phyloP scores from a whole-genome alignment of 2,113 vertebrate species.

The Oophaga pumilio region DNA sequence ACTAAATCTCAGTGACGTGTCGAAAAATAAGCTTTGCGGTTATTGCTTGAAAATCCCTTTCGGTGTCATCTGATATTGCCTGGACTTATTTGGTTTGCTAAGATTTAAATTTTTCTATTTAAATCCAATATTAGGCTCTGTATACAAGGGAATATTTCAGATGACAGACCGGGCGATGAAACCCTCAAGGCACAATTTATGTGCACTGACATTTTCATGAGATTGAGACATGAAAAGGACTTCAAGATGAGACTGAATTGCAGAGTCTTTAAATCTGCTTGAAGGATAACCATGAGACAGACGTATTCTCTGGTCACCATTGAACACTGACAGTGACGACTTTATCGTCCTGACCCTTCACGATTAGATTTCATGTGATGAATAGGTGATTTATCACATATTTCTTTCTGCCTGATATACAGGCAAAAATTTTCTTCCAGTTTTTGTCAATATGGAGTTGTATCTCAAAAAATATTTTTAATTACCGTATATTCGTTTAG shows the following conservation, averaged over 20 bases:
- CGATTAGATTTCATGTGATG: neutral
- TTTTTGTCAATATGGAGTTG: neutral
- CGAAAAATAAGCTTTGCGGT: slow-evolving; percentile 21
- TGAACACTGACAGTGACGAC: neutral
- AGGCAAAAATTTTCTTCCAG: neutral
- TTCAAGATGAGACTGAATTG: slow-evolving; percentile 52
- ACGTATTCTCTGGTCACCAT: neutral
- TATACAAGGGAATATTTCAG: slow-evolving; percentile 32
- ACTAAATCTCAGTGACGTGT: neutral
- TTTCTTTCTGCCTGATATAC: neutral
- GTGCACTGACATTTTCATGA: slow-evolving; percentile 48
- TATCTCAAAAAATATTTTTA: neutral
- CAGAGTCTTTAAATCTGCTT: slow-evolving; percentile 42
- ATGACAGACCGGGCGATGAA: slow-evolving; percentile 17
- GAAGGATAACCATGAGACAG: slow-evolving; percentile 40
- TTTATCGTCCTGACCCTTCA: neutral
- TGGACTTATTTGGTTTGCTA: slow-evolving; percentile 27
- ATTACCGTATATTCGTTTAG: neutral
- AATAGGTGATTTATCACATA: neutral
- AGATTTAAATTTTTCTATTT: slow-evolving; percentile 38
- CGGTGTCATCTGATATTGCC: slow-evolving; percentile 5
- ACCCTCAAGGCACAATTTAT: slow-evolving; percentile 45
- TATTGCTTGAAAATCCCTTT: slow-evolving; percentile 27
- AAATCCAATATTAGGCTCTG: slow-evolving; percentile 37
- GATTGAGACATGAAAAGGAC: slow-evolving; percentile 52